Evolutionary conservation across 2,888 invertebrate genomes (phyloP).

Genomic region (Epirrhoe alternata): DNA sequence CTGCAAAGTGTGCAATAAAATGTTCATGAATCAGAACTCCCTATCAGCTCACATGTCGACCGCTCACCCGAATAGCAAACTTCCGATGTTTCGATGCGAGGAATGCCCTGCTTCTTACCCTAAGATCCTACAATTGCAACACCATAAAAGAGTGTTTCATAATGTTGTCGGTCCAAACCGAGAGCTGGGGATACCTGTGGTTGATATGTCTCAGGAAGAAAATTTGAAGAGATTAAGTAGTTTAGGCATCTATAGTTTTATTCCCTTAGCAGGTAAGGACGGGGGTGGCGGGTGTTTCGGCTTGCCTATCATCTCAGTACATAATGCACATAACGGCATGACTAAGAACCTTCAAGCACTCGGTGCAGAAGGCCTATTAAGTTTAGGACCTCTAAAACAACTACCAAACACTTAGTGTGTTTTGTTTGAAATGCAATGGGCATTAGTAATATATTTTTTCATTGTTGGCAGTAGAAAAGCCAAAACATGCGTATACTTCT

Average conservation of each 20-base stretch:
- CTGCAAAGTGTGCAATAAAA: constrained; percentile 78
- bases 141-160: constrained; percentile 81
- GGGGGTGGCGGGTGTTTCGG: constrained; percentile 88
- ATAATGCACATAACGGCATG: constrained; percentile 86
- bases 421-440: constrained; percentile 20
- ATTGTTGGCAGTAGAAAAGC: constrained; percentile 1
- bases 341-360: constrained; percentile 85
- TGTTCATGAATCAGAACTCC: constrained; percentile 74
- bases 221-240: constrained; percentile 86
- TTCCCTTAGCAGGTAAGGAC: constrained; percentile 88
- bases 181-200: constrained; percentile 90
- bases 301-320: constrained; percentile 89
- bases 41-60: constrained; percentile 70
- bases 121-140: constrained; percentile 88
- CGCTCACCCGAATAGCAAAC: constrained; percentile 73
- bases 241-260: constrained; percentile 90
- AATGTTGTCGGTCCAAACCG: constrained; percentile 74
- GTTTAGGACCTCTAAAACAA: constrained; percentile 89
- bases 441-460: neutral
- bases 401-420: constrained; percentile 72
- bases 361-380: constrained; percentile 89
- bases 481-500: neutral
- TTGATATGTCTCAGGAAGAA: constrained; percentile 89
- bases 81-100: constrained; percentile 86
- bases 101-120: constrained; percentile 90